Base-by-base conservation (phyloP, 2,113 vertebrate genomes). In the Leucopsar rothschildi region DNA sequence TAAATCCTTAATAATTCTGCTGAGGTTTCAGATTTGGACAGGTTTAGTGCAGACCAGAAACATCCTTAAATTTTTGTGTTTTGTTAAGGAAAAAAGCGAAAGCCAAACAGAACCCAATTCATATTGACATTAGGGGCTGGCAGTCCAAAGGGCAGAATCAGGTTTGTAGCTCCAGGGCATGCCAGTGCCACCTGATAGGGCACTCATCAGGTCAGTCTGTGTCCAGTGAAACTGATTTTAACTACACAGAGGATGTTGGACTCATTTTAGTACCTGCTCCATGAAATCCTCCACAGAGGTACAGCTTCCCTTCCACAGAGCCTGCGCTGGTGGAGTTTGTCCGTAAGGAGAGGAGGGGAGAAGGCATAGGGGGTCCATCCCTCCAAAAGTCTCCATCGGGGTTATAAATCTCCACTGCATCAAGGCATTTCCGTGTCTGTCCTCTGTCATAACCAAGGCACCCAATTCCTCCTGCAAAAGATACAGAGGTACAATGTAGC, bases 381-480 rank as follows among this genome's bases (percentile, higher is more conserved):
- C 98, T 98, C 99, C 99, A 99, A 53, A 98, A 98, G 96, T 99
- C 98, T 60, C 98, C 98, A 28, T 99, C 99, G 10, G 98, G 97
- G 57, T 99, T 99, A 94, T 99, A 99, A 95, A 99, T 99, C 96
- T 99, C 99, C 66, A 99, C 99, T 12, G 94, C 97, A 60, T 99
- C 98, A 6, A 99, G 99, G 70, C 99, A 99, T 84, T 98, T 98
- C 18, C 99, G 98, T 45, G 98, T 98, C 86, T 99, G 99, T n/a
- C 99, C 99, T 77, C 97, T 96, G 96, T 99, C 99, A 15, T 85
- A 95, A 49, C 99, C 99, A 45, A 98, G 95, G 63, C 99, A 99
- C 21, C 99, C 99, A 85, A 99, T 99, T 57, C 99, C 99, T 79
- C 99, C 99, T 99, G 77, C 18, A 73, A 84, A 87, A 75, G 35